phyloP scores from a whole-genome alignment of 2,888 invertebrate genomes.

The Tiliacea citrago region DNA sequence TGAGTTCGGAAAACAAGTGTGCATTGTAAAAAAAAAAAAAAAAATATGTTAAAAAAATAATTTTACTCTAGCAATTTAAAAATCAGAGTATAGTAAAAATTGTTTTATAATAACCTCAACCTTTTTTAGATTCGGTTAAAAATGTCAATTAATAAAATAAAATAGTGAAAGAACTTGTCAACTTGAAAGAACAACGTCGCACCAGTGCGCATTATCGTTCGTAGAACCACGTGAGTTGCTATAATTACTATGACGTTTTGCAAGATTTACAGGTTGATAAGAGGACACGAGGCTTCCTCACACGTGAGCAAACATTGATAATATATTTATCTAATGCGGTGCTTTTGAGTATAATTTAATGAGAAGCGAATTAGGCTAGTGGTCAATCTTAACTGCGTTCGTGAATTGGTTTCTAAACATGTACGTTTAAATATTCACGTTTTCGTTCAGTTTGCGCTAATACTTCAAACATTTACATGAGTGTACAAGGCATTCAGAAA shows the following conservation, averaged over 20 bases:
- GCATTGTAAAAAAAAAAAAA: too few species aligned
- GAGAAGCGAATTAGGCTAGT: background rate
- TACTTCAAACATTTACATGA: background rate
- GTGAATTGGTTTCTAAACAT: background rate
- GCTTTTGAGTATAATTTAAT: slow-evolving; percentile 17
- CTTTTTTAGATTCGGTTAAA: background rate
- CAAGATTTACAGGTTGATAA: slow-evolving; percentile 53
- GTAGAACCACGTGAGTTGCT: slow-evolving; percentile 19
- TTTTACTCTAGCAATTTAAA: too few species aligned
- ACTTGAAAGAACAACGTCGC: background rate
- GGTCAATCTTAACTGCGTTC: background rate
- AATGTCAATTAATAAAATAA: too few species aligned
- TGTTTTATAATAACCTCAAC: background rate
- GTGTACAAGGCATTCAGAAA: background rate
- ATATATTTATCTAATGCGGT: background rate
- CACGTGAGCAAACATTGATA: slow-evolving; percentile 35
- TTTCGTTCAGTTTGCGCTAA: too few species aligned
- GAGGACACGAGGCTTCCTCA: slow-evolving; percentile 32
- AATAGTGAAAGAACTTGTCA: background rate
- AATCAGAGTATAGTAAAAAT: background rate
- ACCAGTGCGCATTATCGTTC: background rate
- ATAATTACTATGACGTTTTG: slow-evolving; percentile 36
- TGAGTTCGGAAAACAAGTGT: too few species aligned
- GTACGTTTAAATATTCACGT: background rate
- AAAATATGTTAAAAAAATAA: too few species aligned